These are phyloP conservation scores for Leptodirus hochenwartii DNA, from an alignment of 2,888 invertebrate genomes.

Conservation along the genomic window DNA sequence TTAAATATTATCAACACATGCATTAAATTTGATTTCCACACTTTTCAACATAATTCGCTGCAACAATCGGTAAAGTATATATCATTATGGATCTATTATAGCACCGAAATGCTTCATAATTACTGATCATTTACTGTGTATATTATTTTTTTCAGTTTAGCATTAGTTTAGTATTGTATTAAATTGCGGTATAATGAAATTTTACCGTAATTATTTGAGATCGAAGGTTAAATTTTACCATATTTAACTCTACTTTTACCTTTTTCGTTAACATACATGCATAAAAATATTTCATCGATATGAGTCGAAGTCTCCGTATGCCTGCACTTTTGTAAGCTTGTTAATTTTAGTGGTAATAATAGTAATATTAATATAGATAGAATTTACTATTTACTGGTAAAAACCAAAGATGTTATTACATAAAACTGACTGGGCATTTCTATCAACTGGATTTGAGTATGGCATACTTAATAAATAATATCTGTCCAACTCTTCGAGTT, in stretches of 20 bases:
- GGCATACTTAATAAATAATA: too few species aligned
- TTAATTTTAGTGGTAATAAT: background rate
- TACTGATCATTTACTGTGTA: slow-evolving; percentile 4
- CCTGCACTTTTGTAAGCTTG: background rate
- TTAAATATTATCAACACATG: slow-evolving; percentile 6
- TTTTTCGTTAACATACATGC: background rate
- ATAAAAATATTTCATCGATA: background rate
- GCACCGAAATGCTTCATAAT: slow-evolving; percentile 22
- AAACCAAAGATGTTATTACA: too few species aligned
- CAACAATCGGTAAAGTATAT: slow-evolving; percentile 7
- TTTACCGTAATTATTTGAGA: background rate
- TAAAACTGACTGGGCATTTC: too few species aligned
- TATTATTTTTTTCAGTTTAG: slow-evolving; percentile 1
- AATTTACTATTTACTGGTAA: too few species aligned
- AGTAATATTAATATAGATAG: too few species aligned
- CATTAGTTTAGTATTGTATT: too few species aligned
- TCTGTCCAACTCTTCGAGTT: too few species aligned
- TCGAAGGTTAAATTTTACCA: background rate
- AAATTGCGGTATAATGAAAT: too few species aligned
- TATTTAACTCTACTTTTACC: background rate
- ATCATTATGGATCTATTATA: slow-evolving; percentile 10
- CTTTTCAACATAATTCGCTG: too few species aligned
- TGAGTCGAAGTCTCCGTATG: background rate
- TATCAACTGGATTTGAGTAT: too few species aligned
- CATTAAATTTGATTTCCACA: slow-evolving; percentile 7